Base-by-base conservation (phyloP, 2,113 vertebrate species). In the Hiodon alosoides region DNA sequence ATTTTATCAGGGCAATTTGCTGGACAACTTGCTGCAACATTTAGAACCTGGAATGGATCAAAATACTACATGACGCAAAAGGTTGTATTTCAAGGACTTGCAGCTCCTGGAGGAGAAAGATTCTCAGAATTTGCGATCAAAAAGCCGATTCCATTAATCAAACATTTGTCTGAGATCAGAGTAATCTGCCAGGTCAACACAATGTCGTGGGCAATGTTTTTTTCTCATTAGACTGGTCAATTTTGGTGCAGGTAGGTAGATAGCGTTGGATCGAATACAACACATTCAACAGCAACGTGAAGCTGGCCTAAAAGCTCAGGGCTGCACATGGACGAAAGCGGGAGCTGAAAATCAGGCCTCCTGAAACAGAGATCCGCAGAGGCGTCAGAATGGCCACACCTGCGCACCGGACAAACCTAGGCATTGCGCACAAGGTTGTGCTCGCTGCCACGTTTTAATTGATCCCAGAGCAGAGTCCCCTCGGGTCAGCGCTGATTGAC, bases 41-140 rank as follows among this genome's bases (percentile, higher is more conserved):
- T 11, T 74, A 13, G 55, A 74, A 55, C 14, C 62, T 67, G 53
- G 52, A 51, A 55, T n/a, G 72, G 6, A 31, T 65, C 48, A 65
- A 17, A 31, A 31, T 31, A 62, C 14, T 55, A 52, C 62, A 52
- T 57, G 54, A n/a, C 13, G 53, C 4, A 6, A 46, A 62, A 55
- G 52, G 62, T 74, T 47, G 17, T 11, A 14, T 48, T 54, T 54
- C 51, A 61, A 67, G 7, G 31, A 10, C 72, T 48, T 31, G 31
- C 31, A 31, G 31, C 31, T 31, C 31, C 31, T 31, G 31, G 31
- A 31, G 31, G 31, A 31, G 31, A 31, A 31, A 31, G 31, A 31
- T 31, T 31, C 31, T 31, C 31, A 31, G 31, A 31, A 31, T 31
- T 31, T 31, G 31, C 31, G 31, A 31, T 31, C 31, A 31, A 11